Percentiles rank a stretch among this genome's conserved stretches.
phyloP scores from a whole-genome alignment of 2,888 invertebrate species.

The Dorcus parallelipipedus region DNA sequence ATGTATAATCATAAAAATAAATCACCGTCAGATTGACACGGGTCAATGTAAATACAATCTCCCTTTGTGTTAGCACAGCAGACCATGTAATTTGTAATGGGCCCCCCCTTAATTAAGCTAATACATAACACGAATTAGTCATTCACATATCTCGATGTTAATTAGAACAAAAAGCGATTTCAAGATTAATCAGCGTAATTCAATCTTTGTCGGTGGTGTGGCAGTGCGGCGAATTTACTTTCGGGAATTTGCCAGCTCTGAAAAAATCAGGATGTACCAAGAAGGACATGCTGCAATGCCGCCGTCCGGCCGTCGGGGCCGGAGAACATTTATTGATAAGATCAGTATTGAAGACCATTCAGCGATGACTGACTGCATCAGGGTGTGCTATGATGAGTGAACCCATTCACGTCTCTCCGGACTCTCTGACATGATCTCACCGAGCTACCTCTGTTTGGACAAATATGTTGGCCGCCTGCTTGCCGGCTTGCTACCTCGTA shows the following conservation, averaged over 20 bases:
- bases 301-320: conserved; percentile 27
- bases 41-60: conserved; percentile 2
- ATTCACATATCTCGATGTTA: conserved; percentile 5
- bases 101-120: conserved; percentile 7
- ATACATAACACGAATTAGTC: conserved; percentile 4
- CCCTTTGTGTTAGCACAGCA: conserved; percentile 7
- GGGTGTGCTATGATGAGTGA: background rate
- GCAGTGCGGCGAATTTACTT: background rate
- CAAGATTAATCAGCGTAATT: conserved; percentile 1
- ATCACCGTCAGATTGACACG: conserved; percentile 2
- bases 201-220: background rate
- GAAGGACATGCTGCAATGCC: no score
- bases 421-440: no score
- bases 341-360: conserved; percentile 33
- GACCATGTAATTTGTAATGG: conserved; percentile 8
- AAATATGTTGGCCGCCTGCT: no score
- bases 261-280: no score
- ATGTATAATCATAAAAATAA: conserved; percentile 6
- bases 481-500: conserved; percentile 1
- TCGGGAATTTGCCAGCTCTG: no score
- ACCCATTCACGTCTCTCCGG: background rate
- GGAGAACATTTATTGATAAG: conserved; percentile 33
- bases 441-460: no score
- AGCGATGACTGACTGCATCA: conserved; percentile 31
- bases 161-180: conserved; percentile 3